These are phyloP conservation scores for Pterobdella sp. DNA, from an alignment of 2,888 invertebrate species.

Conservation along the genomic window DNA sequence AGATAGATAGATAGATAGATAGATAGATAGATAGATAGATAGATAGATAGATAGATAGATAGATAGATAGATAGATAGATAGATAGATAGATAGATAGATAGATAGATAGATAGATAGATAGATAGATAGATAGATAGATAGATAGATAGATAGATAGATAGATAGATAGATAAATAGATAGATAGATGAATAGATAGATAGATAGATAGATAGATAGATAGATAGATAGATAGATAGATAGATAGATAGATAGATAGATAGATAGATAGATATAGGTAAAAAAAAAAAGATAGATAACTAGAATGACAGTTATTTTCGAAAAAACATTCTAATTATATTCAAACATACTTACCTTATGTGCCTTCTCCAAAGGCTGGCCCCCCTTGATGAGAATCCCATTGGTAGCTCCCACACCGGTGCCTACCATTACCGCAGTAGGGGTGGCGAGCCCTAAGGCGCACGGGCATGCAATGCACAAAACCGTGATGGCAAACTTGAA, in stretches of 20 bases:
- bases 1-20: background rate
- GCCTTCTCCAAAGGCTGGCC: conserved; percentile 94
- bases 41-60: background rate
- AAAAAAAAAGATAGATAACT: too few species aligned
- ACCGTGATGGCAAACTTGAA: conserved; percentile 95
- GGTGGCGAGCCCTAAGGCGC: conserved; percentile 91
- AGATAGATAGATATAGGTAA: too few species aligned
- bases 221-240: too few species aligned
- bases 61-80: background rate
- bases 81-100: background rate
- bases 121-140: too few species aligned
- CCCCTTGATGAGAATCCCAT: conserved; percentile 93
- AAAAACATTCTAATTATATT: background rate
- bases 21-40: background rate
- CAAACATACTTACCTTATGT: conserved; percentile 66
- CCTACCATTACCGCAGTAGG: conserved; percentile 98
- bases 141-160: too few species aligned
- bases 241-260: too few species aligned
- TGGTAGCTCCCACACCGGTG: conserved; percentile 82
- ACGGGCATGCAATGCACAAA: conserved; percentile 94
- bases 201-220: too few species aligned
- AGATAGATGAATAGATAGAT: too few species aligned
- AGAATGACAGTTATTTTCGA: too few species aligned
- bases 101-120: background rate
- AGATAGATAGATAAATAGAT: too few species aligned